Base-by-base conservation (phyloP, 2,113 vertebrate genomes). In the Syngnathus typhle region DNA sequence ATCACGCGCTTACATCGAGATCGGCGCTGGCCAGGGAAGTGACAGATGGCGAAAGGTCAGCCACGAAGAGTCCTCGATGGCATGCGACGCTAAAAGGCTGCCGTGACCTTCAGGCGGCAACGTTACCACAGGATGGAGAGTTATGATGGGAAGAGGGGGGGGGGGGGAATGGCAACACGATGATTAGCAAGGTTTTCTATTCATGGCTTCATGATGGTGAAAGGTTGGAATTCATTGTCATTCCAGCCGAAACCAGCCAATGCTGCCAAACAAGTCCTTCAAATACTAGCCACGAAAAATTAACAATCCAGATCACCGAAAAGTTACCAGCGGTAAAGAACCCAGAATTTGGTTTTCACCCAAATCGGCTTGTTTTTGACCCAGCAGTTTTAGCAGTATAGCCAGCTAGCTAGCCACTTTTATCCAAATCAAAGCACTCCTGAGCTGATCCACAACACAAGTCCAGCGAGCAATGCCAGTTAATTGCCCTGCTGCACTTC, bases 21-120 rank as follows among this genome's bases (percentile, higher is more conserved):
- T 83, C 64, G 69, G 75, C 71, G 71, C 72, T 66, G 56, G 72
- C 70, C 71, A 71, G 72, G 39, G 55, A 82, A 66, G 80, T 56
- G 74, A 77, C 80, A 86, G 73, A 76, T 69, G 77, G 60, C 7
- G 38, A 90, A 90, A 90, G 88, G 83, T 89, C 86, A 88, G 67
- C 60, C 67, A 73, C 64, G 62, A 78, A 83, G 75, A 69, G 72
- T 78, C 75, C 76, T 73, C 64, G 79, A 83, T 78, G 73, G 78
- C 75, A 65, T 71, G 77, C 59, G 36, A 73, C 36, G 73, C 77
- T 78, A 71, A 86, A 83, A 84, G 69, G 83, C 82, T 80, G 71
- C 73, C 55, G 38, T 88, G 87, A 88, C 87, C 87, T 88, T 89
- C 81, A 84, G 70, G 70, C 77, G 56, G 67, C 76, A 69, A 73